These are phyloP conservation scores for Eulithis prunata DNA, from an alignment of 2,888 invertebrate genomes.

Conservation along the genomic window DNA sequence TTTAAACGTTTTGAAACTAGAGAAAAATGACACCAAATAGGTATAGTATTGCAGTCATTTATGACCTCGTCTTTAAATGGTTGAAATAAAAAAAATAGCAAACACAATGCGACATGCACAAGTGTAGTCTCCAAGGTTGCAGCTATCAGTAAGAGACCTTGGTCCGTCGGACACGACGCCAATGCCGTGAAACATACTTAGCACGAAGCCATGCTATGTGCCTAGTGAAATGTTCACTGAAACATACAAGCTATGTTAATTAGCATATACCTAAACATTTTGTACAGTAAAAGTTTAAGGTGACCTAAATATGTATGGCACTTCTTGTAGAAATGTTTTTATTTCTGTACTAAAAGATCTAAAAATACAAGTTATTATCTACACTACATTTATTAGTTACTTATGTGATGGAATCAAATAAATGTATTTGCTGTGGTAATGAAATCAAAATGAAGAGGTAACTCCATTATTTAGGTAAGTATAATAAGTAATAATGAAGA, in stretches of 20 bases:
- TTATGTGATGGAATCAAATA: neutral
- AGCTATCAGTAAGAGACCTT: conserved; percentile 15
- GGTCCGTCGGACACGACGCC: conserved; percentile 8
- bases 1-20: too few relatives aligned
- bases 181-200: neutral
- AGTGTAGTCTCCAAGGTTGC: conserved; percentile 17
- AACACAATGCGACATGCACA: conserved; percentile 12
- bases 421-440: neutral
- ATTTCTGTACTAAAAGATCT: neutral
- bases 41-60: neutral
- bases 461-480: neutral
- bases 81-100: conserved; percentile 6
- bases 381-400: too few relatives aligned
- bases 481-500: neutral
- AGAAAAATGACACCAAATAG: neutral
- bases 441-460: conserved; percentile 13
- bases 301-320: neutral
- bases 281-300: neutral
- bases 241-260: neutral
- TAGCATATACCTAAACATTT: neutral
- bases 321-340: neutral
- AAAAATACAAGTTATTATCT: too few relatives aligned
- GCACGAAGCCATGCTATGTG: neutral
- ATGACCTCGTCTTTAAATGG: conserved; percentile 2
- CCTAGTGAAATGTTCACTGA: conserved; percentile 3